Evolutionary conservation across 2,113 vertebrate genomes (phyloP).

Genomic region (Neotoma lepida): DNA sequence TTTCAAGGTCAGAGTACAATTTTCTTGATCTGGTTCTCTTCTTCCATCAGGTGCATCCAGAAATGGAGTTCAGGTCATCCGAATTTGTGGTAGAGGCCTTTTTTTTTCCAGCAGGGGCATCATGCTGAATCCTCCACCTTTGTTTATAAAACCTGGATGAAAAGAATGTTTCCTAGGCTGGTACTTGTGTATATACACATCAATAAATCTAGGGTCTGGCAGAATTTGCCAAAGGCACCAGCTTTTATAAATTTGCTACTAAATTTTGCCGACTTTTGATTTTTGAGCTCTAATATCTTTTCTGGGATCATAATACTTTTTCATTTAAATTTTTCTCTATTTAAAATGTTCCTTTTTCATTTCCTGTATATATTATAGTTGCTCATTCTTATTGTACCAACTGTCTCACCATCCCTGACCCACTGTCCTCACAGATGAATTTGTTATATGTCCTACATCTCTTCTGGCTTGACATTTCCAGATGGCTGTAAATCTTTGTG

Average conservation of each 20-base stretch:
- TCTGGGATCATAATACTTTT: not conserved
- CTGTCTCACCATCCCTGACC: not conserved
- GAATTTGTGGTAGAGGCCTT: no score
- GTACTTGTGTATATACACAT: not conserved
- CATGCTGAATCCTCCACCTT: not conserved
- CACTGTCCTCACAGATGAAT: not conserved
- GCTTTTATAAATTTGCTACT: not conserved
- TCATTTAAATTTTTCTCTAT: not conserved
- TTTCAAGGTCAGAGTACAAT: not conserved
- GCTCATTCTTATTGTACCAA: not conserved
- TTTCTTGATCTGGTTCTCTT: not conserved
- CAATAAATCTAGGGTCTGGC: not conserved
- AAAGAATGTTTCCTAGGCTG: not conserved
- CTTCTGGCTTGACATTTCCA: not conserved
- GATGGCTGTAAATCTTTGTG: not conserved
- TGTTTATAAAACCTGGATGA: not conserved
- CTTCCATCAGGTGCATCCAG: not conserved
- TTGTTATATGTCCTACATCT: not conserved
- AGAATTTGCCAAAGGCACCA: not conserved
- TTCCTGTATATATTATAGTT: not conserved
- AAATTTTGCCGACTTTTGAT: not conserved
- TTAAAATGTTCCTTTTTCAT: not conserved
- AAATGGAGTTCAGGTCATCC: not conserved
- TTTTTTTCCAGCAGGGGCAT: not conserved
- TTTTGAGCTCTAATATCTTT: not conserved